Base-by-base conservation (phyloP, 2,888 invertebrate species). In the Orgyia antiqua region DNA sequence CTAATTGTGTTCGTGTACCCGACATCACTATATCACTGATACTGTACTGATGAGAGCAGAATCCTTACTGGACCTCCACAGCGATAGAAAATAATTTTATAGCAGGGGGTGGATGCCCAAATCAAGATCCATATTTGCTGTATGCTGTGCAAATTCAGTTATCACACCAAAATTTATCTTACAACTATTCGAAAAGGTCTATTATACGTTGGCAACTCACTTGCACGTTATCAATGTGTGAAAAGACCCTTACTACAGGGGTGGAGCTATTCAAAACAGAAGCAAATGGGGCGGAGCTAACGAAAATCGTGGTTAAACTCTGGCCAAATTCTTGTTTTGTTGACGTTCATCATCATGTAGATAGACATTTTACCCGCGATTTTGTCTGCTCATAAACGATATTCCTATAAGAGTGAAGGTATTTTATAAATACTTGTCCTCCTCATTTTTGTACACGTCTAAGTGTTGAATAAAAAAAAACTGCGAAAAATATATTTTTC, bases 1-100 rank as follows among this genome's bases (percentile, higher is more conserved):
- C 92, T 27, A 92, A 67, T 59, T 91, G 92, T 39, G 89, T 87
- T 42, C 91, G 78, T 11, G 88, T 53, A 13, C 68, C 69, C 5
- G 84, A 75, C 84, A 86, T 84, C 13, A 15, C 42, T 29, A 4
- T 23, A 12, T 29, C 11, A 12, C 20, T 9, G 13, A 12, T 24
- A 8, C 31, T 31, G 37, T 36, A 31, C 46, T 47, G 33, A n/a
- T 42, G 31, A 50, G 46, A 42, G 34, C 39, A 31, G 28, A 34
- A 51, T 49, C 42, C 21, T 29, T 32, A 79, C 70, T 82, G 71
- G 61, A 52, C 40, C 30, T 34, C 31, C 37, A 29, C 29, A 39
- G 28, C 39, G 36, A 10, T 33, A 54, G 39, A 37, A 51, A 54
- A 61, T 64, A 58, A 64, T 72, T 80, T 79, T 82, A 80, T 79